A percentile compares a stretch with the other conserved stretches of the same genome.
Conservation (phyloP, 2,888 invertebrate species). For the Syritta pipiens region DNA sequence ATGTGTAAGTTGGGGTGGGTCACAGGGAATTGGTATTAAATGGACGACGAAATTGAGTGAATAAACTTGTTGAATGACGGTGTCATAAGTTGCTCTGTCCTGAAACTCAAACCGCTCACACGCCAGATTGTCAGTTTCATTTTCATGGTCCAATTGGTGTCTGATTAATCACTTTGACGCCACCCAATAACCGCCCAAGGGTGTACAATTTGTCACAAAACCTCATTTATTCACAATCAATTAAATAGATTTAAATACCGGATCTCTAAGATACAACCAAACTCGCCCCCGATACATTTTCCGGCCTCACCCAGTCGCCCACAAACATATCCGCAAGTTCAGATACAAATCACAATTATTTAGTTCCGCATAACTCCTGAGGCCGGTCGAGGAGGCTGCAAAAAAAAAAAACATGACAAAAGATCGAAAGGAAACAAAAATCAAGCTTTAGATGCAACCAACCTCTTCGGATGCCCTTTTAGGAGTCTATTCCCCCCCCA, state of each 20-base stretch:
- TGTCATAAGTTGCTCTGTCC: neutral
- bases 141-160: neutral
- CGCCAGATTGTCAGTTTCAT: neutral
- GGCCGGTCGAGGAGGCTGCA: constrained; percentile 40
- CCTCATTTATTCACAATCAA: constrained; percentile 16
- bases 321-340: constrained; percentile 1
- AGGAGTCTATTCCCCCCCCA: too few species aligned
- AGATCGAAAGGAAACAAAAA: too few species aligned
- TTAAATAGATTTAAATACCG: constrained; percentile 37
- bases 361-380: constrained; percentile 61
- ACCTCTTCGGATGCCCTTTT: too few species aligned
- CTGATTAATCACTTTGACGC: neutral
- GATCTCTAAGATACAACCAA: constrained; percentile 13
- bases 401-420: too few species aligned
- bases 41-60: neutral
- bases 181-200: neutral
- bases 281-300: neutral
- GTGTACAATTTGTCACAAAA: constrained; percentile 11
- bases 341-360: constrained; percentile 48
- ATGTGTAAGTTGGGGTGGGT: neutral
- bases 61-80: neutral
- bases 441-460: too few species aligned
- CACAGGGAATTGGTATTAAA: neutral
- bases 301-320: neutral
- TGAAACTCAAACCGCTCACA: neutral